phyloP scores from a whole-genome alignment of 2,113 vertebrate species.

The Galemys pyrenaicus region DNA sequence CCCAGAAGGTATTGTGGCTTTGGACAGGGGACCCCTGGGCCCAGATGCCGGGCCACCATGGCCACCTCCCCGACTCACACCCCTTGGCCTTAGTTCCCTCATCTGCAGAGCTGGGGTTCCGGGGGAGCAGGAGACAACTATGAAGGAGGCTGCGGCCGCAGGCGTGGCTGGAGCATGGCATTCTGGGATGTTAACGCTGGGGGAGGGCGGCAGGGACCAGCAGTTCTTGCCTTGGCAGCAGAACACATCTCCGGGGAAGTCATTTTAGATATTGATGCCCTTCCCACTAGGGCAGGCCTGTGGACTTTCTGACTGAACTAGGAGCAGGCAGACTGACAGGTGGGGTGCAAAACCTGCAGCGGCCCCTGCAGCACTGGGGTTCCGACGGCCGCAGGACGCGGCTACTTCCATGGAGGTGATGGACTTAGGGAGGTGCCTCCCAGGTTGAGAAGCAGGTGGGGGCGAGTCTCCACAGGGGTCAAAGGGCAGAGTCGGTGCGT shows the following conservation, averaged over 20 bases:
- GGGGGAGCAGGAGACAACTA: not conserved
- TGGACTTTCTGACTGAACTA: not conserved
- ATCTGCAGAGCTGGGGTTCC: not conserved
- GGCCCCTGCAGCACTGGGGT: not conserved
- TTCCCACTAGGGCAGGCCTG: not conserved
- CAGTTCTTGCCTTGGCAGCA: not conserved
- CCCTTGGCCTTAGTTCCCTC: not conserved
- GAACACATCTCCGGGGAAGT: not conserved
- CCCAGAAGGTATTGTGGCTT: not conserved
- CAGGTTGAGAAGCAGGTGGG: fast-evolving
- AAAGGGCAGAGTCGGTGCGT: not conserved
- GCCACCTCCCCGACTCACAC: not conserved
- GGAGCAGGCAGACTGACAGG: not conserved
- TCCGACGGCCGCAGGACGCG: not conserved
- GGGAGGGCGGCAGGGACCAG: not conserved
- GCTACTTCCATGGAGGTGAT: not conserved
- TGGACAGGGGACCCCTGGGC: too few species aligned
- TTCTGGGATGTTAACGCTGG: not conserved
- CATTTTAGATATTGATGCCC: not conserved
- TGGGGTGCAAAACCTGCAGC: not conserved
- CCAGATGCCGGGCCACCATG: not conserved
- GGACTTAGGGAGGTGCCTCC: fast-evolving
- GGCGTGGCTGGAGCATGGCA: not conserved
- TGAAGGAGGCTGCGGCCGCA: too few species aligned
- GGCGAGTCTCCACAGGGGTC: not conserved